Evolutionary conservation across 2,888 invertebrate species (phyloP), one percentile per base, ranked within the genome.

Genomic region (Salpingus planirostris): DNA sequence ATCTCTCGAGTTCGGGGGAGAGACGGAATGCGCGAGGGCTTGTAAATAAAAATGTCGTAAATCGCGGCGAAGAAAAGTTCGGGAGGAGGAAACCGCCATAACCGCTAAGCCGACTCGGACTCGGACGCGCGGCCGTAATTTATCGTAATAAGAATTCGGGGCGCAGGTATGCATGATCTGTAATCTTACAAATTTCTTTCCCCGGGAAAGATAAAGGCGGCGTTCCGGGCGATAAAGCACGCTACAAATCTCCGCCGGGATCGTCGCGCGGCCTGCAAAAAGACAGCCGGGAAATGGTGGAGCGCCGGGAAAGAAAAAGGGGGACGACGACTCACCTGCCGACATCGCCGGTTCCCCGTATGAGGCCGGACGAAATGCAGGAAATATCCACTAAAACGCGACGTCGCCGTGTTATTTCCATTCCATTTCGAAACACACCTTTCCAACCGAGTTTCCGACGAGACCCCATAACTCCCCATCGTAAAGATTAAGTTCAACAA

Each of bases 121-220:
- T 25, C 24, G 5, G 11, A 4, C 24, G 24, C n/a, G 6, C 24
- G 4, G 10, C 50, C 44, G 51, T 56, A 59, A 60, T 59, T 59
- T 55, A 57, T 57, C 43, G 48, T 55, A 55, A 59, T 57, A 58
- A 57, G 55, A 52, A 51, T 53, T 54, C 50, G 47, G 40, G 21
- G 38, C 37, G 42, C 42, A 57, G 54, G 55, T 54, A 50, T 50
- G 30, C 54, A 55, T 56, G 55, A 56, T 57, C 55, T 57, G 55
- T 59, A 59, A 59, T 59, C 57, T 57, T 54, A 56, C 57, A 56
- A 60, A 57, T 59, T 60, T 57, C 56, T 55, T 57, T 52, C 47
- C 45, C 46, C 44, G 45, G 45, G 43, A 35, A 42, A 47, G 53
- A 57, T 58, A 54, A 59, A 55, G 58, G 57, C 55, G 49, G 50